Percentiles rank a stretch among this genome's conserved stretches.
Evolutionary conservation across 2,797 vertebrate genomes (phyloP).

Genomic region (Anguilla anguilla): DNA sequence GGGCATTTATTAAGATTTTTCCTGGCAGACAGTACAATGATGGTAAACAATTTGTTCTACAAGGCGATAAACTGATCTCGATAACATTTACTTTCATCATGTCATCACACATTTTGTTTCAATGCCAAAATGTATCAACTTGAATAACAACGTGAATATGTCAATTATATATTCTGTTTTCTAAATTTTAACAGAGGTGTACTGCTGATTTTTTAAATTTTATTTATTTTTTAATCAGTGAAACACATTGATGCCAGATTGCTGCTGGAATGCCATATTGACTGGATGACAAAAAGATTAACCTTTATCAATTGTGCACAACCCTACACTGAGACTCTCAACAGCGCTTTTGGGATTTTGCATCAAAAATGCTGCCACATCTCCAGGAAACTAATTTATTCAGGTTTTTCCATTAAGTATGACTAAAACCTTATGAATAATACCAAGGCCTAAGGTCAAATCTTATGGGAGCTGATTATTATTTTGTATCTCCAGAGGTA

Average conservation of each 20-base stretch:
- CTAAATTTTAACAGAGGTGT: not conserved
- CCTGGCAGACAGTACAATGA: no score
- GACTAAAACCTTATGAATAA: conserved; percentile 11
- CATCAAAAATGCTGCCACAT: conserved; percentile 7
- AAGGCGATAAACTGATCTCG: not conserved
- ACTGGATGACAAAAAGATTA: conserved; percentile 1
- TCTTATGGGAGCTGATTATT: not conserved
- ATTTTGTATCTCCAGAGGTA: not conserved
- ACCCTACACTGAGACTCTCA: not conserved
- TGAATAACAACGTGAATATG: not conserved
- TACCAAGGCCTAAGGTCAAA: conserved; percentile 4
- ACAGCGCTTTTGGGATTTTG: not conserved
- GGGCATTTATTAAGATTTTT: no score
- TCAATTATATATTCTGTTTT: not conserved
- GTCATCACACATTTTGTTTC: not conserved
- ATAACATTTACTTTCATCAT: not conserved
- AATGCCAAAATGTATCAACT: not conserved
- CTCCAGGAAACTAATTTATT: not conserved
- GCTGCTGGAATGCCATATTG: not conserved
- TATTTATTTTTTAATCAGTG: not conserved
- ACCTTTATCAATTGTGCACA: not conserved
- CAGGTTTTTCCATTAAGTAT: conserved; percentile 12
- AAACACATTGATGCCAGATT: conserved; percentile 13
- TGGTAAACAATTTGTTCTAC: no score
- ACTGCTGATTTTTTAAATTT: not conserved